Evolutionary conservation across 2,888 invertebrate species (phyloP).

Genomic region (Rhorus exstirpatorius): DNA sequence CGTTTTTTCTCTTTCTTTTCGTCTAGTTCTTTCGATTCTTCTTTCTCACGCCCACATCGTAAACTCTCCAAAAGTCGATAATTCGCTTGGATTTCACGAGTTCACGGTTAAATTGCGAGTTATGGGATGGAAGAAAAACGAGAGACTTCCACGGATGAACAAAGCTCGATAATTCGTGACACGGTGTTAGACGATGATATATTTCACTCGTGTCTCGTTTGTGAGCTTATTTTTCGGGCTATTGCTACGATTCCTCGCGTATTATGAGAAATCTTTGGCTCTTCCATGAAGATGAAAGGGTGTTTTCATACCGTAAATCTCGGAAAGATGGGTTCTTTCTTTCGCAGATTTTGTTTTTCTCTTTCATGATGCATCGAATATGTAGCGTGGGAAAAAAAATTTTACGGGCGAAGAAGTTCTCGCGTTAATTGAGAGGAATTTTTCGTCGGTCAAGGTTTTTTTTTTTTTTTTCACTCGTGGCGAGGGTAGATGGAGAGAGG

Average conservation of each 20-base stretch:
- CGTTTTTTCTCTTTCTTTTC: conserved; percentile 32
- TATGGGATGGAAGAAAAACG: conserved; percentile 56
- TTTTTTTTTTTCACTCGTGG: conserved; percentile 45
- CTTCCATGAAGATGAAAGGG: conserved; percentile 47
- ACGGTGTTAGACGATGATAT: conserved; percentile 51
- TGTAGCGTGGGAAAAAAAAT: conserved; percentile 48
- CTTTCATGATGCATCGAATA: conserved; percentile 27
- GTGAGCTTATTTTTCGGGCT: conserved; percentile 18
- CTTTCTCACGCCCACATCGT: conserved; percentile 53
- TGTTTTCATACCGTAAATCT: conserved; percentile 53
- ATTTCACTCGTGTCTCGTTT: conserved; percentile 36
- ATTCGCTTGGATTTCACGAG: conserved; percentile 69
- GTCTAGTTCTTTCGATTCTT: conserved; percentile 41
- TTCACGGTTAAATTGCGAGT: conserved; percentile 68
- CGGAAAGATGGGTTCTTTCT: conserved; percentile 14
- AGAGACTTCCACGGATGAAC: conserved; percentile 39
- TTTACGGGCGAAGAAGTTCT: conserved; percentile 42
- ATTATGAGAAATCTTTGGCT: conserved; percentile 37
- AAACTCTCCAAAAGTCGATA: conserved; percentile 71
- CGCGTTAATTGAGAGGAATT: conserved; percentile 69
- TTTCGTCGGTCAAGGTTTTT: conserved; percentile 65
- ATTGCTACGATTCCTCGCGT: conserved; percentile 45
- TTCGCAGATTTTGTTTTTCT: conserved; percentile 18
- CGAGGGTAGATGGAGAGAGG: conserved; percentile 7
- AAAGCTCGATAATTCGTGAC: conserved; percentile 61